These are phyloP conservation scores for Volucella inflata DNA, from an alignment of 2,888 invertebrate species.

Conservation along the genomic window DNA sequence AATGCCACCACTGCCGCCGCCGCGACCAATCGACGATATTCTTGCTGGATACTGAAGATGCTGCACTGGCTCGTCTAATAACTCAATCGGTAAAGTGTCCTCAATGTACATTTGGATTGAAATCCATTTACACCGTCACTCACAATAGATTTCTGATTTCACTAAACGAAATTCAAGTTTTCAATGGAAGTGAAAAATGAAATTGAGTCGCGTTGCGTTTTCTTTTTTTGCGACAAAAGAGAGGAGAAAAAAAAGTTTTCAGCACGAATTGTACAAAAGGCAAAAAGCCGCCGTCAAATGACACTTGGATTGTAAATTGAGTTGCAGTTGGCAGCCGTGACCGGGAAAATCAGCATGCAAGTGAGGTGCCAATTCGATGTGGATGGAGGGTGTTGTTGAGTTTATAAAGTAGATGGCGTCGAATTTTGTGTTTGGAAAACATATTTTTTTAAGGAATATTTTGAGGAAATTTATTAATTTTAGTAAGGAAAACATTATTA, in stretches of 20 bases:
- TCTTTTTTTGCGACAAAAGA: slow-evolving; percentile 45
- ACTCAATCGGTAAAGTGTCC: slow-evolving; percentile 58
- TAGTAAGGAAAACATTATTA: background rate
- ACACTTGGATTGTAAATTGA: slow-evolving; percentile 48
- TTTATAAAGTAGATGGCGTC: slow-evolving; percentile 17
- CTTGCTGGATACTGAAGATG: slow-evolving; percentile 60
- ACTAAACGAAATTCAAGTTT: slow-evolving; percentile 2
- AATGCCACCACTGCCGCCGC: slow-evolving; percentile 37
- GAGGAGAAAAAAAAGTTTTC: slow-evolving; percentile 5
- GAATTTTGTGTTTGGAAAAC: background rate
- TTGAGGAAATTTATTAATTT: too few species aligned
- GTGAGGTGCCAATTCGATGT: slow-evolving; percentile 32
- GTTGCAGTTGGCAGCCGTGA: slow-evolving; percentile 37
- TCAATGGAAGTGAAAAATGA: slow-evolving; percentile 7
- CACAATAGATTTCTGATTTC: background rate
- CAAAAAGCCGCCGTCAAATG: slow-evolving; percentile 73
- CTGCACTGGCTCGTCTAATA: slow-evolving; percentile 67
- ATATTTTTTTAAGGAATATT: too few species aligned
- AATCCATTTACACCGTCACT: slow-evolving; percentile 66
- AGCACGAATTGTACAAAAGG: slow-evolving; percentile 37
- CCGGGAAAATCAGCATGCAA: background rate
- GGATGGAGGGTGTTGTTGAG: background rate
- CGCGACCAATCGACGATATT: slow-evolving; percentile 41
- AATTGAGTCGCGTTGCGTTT: background rate
- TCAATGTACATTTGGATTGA: slow-evolving; percentile 72